phyloP scores from a whole-genome alignment of 2,113 vertebrate genomes.

The Lucifuga dentata region DNA sequence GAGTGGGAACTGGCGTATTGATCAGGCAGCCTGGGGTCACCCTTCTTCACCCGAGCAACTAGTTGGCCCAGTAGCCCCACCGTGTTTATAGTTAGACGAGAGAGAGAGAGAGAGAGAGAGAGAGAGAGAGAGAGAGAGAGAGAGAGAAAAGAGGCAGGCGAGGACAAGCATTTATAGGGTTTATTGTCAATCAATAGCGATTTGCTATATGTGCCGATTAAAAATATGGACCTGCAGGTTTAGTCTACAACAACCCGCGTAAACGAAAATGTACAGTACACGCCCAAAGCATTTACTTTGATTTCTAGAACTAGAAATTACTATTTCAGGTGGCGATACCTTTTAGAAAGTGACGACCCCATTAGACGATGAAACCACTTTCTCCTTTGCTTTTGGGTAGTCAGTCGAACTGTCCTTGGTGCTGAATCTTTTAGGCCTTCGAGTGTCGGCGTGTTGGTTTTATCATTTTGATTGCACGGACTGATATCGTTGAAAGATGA shows the following conservation, averaged over 20 bases:
- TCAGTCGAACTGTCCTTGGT: conserved; percentile 67
- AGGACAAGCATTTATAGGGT: conserved; percentile 48
- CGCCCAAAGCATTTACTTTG: conserved; percentile 4
- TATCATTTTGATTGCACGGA: neutral
- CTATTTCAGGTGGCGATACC: neutral
- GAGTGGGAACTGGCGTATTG: conserved; percentile 81
- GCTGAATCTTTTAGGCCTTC: conserved; percentile 54
- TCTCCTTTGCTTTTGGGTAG: conserved; percentile 9
- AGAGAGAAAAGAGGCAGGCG: conserved; percentile 16
- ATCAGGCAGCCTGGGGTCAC: conserved; percentile 83
- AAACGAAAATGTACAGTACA: conserved; percentile 10
- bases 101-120: conserved; percentile 3
- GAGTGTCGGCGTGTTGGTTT: conserved; percentile 6
- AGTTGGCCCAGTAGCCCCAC: conserved; percentile 55
- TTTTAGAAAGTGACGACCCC: neutral
- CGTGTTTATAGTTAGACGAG: conserved; percentile 32
- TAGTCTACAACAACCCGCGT: conserved; percentile 28
- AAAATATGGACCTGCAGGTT: conserved; percentile 55
- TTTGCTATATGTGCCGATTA: conserved; percentile 57
- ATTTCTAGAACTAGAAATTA: conserved; percentile 2
- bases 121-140: neutral
- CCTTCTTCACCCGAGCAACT: conserved; percentile 65
- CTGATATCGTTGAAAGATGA: neutral
- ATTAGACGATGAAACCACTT: conserved; percentile 3
- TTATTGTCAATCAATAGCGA: conserved; percentile 66